Percentiles rank a stretch among this genome's conserved stretches.
Evolutionary conservation across 2,113 vertebrate species (phyloP).

Genomic region (Vombatus ursinus): DNA sequence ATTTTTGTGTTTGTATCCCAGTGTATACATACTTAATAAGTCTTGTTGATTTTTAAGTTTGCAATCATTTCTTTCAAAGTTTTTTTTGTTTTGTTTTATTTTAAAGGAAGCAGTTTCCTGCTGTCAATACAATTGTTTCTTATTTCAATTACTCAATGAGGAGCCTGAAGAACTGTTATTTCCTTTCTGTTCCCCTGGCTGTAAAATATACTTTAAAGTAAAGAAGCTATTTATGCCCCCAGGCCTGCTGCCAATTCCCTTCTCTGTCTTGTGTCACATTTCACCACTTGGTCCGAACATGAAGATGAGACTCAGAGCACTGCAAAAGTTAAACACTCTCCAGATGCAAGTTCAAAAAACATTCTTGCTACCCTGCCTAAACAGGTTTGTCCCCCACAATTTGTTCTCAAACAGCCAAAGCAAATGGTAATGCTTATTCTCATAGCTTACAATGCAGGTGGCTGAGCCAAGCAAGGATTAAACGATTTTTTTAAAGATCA

Average conservation of each 20-base stretch:
- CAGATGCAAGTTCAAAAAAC: constrained; percentile 15
- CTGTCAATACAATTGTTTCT: constrained; percentile 37
- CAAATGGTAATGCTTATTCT: constrained; percentile 24
- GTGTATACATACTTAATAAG: background rate
- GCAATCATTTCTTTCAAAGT: constrained; percentile 37
- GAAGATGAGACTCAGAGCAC: constrained; percentile 72
- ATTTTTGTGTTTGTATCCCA: background rate
- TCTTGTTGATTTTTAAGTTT: background rate
- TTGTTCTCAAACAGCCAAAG: constrained; percentile 1
- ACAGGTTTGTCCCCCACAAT: background rate
- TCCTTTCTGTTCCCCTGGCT: constrained; percentile 72
- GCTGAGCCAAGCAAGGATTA: constrained; percentile 22
- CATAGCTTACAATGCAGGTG: background rate
- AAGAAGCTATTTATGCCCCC: constrained; percentile 80
- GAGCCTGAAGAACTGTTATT: constrained; percentile 52
- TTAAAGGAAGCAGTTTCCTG: background rate
- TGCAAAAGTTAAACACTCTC: constrained; percentile 68
- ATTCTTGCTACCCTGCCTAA: background rate
- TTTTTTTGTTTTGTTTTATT: background rate
- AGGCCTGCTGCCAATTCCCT: constrained; percentile 75
- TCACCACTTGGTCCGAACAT: constrained; percentile 67
- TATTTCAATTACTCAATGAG: constrained; percentile 38
- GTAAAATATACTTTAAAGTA: constrained; percentile 73
- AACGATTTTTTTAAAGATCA: constrained; percentile 64
- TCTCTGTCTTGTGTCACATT: constrained; percentile 78